Conservation (phyloP, 2,113 vertebrate genomes). For the Genyomyrus donnyi region DNA sequence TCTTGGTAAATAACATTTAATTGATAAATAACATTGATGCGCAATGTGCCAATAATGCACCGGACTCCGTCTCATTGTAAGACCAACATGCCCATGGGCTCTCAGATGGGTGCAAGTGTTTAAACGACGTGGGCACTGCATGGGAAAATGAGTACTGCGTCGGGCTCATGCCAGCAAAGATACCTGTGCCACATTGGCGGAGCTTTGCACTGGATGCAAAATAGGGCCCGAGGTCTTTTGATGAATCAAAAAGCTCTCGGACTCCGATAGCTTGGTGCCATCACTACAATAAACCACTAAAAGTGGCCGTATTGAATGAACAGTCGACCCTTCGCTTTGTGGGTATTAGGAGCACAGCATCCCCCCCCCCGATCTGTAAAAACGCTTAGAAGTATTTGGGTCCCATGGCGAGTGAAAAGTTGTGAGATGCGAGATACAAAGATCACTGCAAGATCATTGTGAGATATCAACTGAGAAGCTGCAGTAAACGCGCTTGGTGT, state of each 20-base stretch:
- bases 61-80: background rate
- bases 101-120: background rate
- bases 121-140: background rate
- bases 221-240: background rate
- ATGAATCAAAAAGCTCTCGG: background rate
- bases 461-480: background rate
- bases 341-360: background rate
- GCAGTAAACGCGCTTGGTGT: background rate
- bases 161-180: too few species aligned
- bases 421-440: background rate
- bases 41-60: background rate
- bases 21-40: too few species aligned
- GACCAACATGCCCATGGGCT: background rate
- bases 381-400: background rate
- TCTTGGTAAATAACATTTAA: too few species aligned
- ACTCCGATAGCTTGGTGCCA: background rate
- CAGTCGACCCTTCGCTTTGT: background rate
- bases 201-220: background rate
- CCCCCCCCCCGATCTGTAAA: background rate
- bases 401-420: background rate
- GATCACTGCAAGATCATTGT: background rate
- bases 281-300: background rate
- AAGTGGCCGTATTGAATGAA: background rate
- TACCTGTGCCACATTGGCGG: too few species aligned
- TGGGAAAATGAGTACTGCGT: background rate